Base-by-base conservation (phyloP, 2,113 vertebrate genomes). In the Ammodytes dubius region DNA sequence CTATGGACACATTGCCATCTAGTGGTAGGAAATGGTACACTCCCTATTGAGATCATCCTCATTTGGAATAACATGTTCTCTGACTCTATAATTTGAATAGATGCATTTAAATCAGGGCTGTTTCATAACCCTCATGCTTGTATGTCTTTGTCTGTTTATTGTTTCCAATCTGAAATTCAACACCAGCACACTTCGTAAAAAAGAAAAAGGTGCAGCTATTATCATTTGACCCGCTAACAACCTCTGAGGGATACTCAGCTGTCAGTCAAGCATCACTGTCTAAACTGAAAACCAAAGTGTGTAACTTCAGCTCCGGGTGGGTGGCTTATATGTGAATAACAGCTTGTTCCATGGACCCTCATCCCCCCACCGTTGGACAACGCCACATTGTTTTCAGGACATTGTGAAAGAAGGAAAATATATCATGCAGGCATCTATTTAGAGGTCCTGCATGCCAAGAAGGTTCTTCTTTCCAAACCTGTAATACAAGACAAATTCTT, bases 1-100 rank as follows among this genome's bases (percentile, higher is more conserved):
- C 78, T 87, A 77, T 65, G 87, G 75, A 72, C 89, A 92, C 88
- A 94, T 73, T 92, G 93, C 91, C 93, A 95, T 91, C 94, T 94
- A 87, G 91, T 94, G 93, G 91, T 65, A 0, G 0, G 8, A 67
- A n/a, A 12, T 4, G n/a, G 12, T 19, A 83, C 65, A 50, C 4
- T 0, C 0, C 4, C 4, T 27, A 9, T 11, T 12, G 8, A 19
- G 6, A 4, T 2, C 12, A 14, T 46, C 35, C 43, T 19, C 19
- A 54, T 56, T 71, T 76, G 17, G 47, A 27, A 54, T 60, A 35
- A 54, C 60, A 53, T 19, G 3, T 71, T 78, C n/a, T 82, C 37
- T 19, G 40, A 53, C 57, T 46, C 47, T 1, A 46, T 11, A 2
- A 3, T 15, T 6, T 3, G 17, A n/a, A 17, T n/a, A 56, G 14